A percentile compares a stretch with the other conserved stretches of the same genome.
Evolutionary conservation across 2,797 vertebrate species (phyloP).

Genomic region (Bovichtus variegatus): DNA sequence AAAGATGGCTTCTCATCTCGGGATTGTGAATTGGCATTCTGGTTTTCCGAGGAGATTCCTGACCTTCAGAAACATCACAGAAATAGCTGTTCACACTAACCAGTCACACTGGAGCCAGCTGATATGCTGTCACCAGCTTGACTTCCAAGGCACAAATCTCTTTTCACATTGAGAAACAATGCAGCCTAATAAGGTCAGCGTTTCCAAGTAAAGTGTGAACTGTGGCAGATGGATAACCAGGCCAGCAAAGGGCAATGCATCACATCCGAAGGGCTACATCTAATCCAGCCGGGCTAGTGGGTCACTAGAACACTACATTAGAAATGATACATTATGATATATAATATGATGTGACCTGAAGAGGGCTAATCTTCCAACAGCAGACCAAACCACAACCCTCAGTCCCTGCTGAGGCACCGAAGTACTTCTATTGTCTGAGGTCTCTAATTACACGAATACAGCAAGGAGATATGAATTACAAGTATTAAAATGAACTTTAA

Average conservation of each 20-base stretch:
- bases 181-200: constrained; percentile 22
- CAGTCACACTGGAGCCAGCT: background rate
- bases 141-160: constrained; percentile 6
- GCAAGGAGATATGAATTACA: background rate
- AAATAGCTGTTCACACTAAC: background rate
- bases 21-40: background rate
- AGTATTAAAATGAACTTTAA: background rate
- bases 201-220: constrained; percentile 2
- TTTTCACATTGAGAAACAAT: constrained; percentile 14
- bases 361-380: background rate
- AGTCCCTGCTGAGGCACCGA: constrained; percentile 11
- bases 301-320: constrained; percentile 26
- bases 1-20: background rate
- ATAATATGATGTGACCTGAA: constrained; percentile 25
- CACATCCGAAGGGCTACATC: constrained; percentile 1
- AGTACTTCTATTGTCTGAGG: background rate
- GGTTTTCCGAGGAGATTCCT: constrained; percentile 11
- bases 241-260: constrained; percentile 6
- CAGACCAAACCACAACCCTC: constrained; percentile 3
- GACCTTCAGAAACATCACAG: background rate
- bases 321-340: background rate
- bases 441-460: background rate
- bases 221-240: constrained; percentile 28
- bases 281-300: constrained; percentile 23
- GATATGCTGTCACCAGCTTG: constrained; percentile 7